These are phyloP conservation scores for Tinea semifulvella DNA, from an alignment of 2,888 invertebrate species.

Conservation along the genomic window DNA sequence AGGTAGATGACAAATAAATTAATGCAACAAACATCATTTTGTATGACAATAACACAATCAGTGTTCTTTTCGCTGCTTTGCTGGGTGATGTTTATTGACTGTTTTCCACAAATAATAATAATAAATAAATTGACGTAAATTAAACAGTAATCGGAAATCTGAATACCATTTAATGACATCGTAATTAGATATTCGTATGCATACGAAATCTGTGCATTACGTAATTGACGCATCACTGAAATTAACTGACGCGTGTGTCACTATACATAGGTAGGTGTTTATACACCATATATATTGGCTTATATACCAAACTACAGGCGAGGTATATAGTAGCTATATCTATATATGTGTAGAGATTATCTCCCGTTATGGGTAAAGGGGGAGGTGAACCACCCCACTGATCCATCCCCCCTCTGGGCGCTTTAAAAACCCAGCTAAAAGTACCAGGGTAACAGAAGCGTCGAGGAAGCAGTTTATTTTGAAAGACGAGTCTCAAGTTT, in stretches of 20 bases:
- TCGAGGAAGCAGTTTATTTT: constrained; percentile 58
- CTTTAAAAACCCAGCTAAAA: constrained; percentile 61
- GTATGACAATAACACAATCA: too few relatives aligned
- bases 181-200: constrained; percentile 6
- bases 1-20: too few relatives aligned
- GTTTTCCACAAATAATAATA: too few relatives aligned
- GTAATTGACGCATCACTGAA: constrained; percentile 9
- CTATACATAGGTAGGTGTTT: constrained; percentile 47
- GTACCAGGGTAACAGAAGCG: constrained; percentile 46
- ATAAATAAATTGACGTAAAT: too few relatives aligned
- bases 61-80: too few relatives aligned
- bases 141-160: too few relatives aligned
- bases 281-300: constrained; percentile 49
- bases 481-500: constrained; percentile 29
- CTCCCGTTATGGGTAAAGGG: constrained; percentile 51
- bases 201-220: constrained; percentile 2
- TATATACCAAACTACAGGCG: constrained; percentile 39
- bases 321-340: constrained; percentile 30
- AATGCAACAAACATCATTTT: too few relatives aligned
- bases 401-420: constrained; percentile 46
- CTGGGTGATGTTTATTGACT: too few relatives aligned
- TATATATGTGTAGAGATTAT: constrained; percentile 59
- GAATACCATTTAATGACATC: not conserved
- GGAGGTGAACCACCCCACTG: constrained; percentile 39
- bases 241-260: constrained; percentile 2